Conservation (phyloP, 2,113 vertebrate species). For the Nothocercus nigrocapillus region DNA sequence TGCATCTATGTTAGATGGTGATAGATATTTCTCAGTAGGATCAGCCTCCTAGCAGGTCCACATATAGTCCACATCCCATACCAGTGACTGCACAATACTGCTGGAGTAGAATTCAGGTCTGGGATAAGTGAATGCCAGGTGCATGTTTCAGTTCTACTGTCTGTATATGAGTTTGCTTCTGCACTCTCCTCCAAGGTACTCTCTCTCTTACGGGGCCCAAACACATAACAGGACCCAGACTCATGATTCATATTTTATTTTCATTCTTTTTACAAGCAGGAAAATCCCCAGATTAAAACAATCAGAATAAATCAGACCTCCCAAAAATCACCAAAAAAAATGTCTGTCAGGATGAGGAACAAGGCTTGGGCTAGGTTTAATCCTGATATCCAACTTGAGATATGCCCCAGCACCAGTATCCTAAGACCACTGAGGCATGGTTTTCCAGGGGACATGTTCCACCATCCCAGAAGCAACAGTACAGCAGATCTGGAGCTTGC, state of each 20-base stretch:
- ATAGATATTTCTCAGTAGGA: not conserved
- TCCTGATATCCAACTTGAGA: not conserved
- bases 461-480: not conserved
- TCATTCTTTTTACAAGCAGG: slow-evolving; percentile 7
- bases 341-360: not conserved
- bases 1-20: not conserved
- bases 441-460: not conserved
- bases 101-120: not conserved
- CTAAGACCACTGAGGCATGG: not conserved
- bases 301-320: slow-evolving; percentile 26
- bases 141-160: accelerated
- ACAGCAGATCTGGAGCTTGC: not conserved
- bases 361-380: not conserved
- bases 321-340: not conserved
- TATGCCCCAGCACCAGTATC: not conserved
- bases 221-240: not conserved
- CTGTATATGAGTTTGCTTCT: not conserved
- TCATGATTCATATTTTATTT: slow-evolving; percentile 31
- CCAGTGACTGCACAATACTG: accelerated
- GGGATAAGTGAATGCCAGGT: not conserved
- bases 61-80: not conserved
- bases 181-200: not conserved
- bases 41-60: not conserved
- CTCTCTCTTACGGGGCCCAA: not conserved
- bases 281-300: not conserved